Base-by-base conservation (phyloP, 2,797 vertebrate species). In the Sandelia bainsii region DNA sequence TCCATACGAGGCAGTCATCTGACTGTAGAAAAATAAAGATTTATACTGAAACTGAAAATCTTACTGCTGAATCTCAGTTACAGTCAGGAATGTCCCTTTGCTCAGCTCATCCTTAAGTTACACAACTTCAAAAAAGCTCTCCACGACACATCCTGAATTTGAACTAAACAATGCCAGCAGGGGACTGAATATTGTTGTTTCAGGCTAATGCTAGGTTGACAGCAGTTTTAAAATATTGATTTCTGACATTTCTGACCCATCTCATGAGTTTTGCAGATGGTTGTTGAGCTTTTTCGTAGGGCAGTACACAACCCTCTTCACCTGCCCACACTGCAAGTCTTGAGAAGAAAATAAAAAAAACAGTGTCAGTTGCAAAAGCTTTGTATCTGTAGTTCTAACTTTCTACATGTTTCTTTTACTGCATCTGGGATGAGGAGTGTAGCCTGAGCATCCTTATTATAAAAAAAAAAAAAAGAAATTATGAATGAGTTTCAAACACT, bases 201-300 rank as follows among this genome's bases (percentile, higher is more conserved):
- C 22, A 48, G 34, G 16, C 44, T 22, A 16, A 42, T 19, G 12
- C 48, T 34, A 60, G 46, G 22, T 42, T 6, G 11, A 67, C 19
- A 49, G n/a, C 37, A 42, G 34, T 12, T 74, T 62, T 34, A 34
- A 61, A 63, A 56, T 79, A 80, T 64, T 23, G 65, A 80, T 70
- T 58, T 17, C 22, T 59, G 45, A 16, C 23, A 80, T 72, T 57
- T 20, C 25, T 54, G 39, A 22, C 20, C 48, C 50, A 8, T 80
- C 22, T 45, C 7, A 5, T 14, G 37, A 69, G 60, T 27, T 20
- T 48, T 48, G 44, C 44, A 56, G 12, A 17, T 20, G n/a, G 51
- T 12, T 20, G 34, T 72, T 81, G 73, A 85, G 61, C 50, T 80
- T 81, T 72, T 54, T 32, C 68, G 27, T 23, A 5, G 17, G 69